These are phyloP conservation scores for Ormyrus thymus DNA, from an alignment of 2,888 invertebrate species.

Conservation along the genomic window DNA sequence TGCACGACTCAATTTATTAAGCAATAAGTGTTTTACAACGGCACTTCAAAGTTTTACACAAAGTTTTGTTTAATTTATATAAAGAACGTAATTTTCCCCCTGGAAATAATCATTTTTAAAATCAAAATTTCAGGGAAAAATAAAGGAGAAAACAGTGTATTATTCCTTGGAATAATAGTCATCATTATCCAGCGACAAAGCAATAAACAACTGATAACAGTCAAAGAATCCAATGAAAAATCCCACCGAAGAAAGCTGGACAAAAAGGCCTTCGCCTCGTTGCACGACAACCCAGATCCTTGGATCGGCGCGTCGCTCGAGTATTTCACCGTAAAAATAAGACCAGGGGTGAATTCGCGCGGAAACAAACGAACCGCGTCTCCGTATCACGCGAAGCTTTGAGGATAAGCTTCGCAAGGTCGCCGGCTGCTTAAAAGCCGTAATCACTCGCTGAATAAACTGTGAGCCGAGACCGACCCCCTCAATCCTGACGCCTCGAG, in stretches of 20 bases:
- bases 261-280: too few species aligned
- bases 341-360: neutral
- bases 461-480: neutral
- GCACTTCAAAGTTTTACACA: too few species aligned
- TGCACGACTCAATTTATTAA: too few species aligned
- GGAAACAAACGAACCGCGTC: conserved; percentile 3
- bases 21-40: too few species aligned
- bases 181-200: neutral
- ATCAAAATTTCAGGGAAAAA: too few species aligned
- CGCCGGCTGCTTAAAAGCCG: conserved; percentile 11
- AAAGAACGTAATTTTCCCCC: too few species aligned
- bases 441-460: conserved; percentile 33
- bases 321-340: conserved; percentile 5
- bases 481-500: too few species aligned
- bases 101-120: too few species aligned
- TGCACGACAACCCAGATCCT: neutral
- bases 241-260: too few species aligned
- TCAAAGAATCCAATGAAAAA: neutral
- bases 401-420: neutral
- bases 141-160: too few species aligned
- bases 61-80: too few species aligned
- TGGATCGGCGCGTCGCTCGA: neutral
- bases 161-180: too few species aligned
- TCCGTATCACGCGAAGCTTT: conserved; percentile 19
- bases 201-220: neutral